Conservation (phyloP, 1,140 invertebrate species). For the Oryctes rhinoceros region DNA sequence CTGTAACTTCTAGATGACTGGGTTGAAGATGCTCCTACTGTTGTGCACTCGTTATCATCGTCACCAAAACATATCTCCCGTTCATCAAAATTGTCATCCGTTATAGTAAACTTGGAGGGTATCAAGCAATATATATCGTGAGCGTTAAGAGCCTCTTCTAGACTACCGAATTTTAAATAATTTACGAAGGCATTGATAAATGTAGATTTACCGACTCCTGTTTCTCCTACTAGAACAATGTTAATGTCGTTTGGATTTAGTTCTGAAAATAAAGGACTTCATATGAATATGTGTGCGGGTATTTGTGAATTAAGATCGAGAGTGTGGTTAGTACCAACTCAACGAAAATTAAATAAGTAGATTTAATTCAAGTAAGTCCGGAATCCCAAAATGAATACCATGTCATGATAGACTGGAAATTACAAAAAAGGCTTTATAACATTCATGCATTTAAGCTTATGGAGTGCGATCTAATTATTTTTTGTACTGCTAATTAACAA, state of each 20-base stretch:
- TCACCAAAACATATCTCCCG: conserved; percentile 35
- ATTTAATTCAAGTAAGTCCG: no score
- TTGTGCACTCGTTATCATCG: conserved; percentile 53
- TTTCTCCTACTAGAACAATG: conserved; percentile 56
- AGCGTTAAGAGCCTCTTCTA: background rate
- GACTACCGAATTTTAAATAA: background rate
- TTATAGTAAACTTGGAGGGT: conserved; percentile 51
- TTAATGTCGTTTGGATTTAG: conserved; percentile 46
- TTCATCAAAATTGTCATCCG: conserved; percentile 49
- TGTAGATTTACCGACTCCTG: conserved; percentile 58
- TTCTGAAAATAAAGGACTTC: background rate
- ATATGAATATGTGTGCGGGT: no score
- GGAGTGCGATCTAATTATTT: no score
- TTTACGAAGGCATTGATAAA: conserved; percentile 56
- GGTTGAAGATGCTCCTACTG: conserved; percentile 54
- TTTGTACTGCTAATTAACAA: no score
- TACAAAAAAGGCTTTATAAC: no score
- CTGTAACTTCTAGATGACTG: conserved; percentile 56
- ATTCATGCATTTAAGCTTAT: no score
- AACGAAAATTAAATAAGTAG: no score
- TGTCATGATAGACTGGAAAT: no score
- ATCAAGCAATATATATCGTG: conserved; percentile 44
- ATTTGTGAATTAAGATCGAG: no score
- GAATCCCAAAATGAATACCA: no score
- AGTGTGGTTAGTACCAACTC: no score